Evolutionary conservation across 2,888 invertebrate genomes (phyloP).

Genomic region (Pteria penguin): DNA sequence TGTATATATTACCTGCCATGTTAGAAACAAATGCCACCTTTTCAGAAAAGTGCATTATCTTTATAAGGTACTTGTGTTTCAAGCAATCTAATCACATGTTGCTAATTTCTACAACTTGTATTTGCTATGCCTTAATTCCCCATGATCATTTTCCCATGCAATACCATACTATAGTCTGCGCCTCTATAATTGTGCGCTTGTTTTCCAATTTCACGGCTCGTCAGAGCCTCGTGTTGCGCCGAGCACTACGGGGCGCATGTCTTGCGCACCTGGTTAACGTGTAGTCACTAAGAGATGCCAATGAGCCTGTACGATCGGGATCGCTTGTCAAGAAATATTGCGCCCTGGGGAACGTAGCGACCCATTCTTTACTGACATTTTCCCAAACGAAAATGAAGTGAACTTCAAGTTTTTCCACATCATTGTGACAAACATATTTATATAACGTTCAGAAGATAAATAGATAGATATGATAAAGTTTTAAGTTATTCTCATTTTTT

Average conservation of each 20-base stretch:
- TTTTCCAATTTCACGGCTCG: slow-evolving; percentile 10
- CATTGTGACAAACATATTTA: background rate
- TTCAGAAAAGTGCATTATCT: too few species aligned
- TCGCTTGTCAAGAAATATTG: slow-evolving; percentile 11
- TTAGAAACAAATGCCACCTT: too few species aligned
- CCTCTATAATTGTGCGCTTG: background rate
- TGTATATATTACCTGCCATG: too few species aligned
- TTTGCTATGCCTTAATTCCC: too few species aligned
- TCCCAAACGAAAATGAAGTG: background rate
- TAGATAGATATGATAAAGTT: too few species aligned
- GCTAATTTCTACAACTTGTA: too few species aligned
- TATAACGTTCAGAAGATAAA: too few species aligned
- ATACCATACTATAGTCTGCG: background rate
- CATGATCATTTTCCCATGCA: background rate
- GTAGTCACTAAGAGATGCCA: background rate
- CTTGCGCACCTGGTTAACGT: slow-evolving; percentile 8
- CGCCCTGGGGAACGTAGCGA: background rate
- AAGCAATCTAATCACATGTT: too few species aligned
- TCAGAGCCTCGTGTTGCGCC: background rate
- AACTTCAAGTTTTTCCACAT: background rate
- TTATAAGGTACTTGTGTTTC: too few species aligned
- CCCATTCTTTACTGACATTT: background rate
- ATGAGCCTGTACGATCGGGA: background rate
- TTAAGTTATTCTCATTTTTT: too few species aligned
- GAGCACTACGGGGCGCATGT: background rate